Conservation (phyloP, 2,797 vertebrate genomes). For the Darevskia nairensis region DNA sequence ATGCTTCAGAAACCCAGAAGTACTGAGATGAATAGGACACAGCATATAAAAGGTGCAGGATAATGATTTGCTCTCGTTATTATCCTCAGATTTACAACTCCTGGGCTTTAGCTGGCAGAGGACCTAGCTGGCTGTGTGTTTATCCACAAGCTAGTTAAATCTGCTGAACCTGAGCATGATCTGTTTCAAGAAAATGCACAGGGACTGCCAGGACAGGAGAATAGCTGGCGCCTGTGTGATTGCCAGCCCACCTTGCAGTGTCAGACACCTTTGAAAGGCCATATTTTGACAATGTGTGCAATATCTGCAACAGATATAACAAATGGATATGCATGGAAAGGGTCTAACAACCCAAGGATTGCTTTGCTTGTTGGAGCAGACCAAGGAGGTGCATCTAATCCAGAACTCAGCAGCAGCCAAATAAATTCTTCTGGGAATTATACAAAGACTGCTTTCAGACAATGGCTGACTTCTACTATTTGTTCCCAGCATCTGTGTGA, state of each 20-base stretch:
- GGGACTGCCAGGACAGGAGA: not conserved
- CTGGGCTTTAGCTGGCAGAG: not conserved
- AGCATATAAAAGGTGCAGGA: not conserved
- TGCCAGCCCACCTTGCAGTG: conserved; percentile 11
- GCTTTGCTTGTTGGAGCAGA: not conserved
- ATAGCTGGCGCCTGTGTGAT: not conserved
- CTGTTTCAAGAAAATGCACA: conserved; percentile 30
- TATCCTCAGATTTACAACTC: not conserved
- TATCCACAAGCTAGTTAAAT: conserved; percentile 33
- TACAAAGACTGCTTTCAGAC: not conserved
- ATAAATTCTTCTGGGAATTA: not conserved
- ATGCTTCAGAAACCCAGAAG: not conserved
- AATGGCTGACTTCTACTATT: not conserved
- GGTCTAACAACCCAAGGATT: not conserved
- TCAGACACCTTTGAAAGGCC: conserved; percentile 7
- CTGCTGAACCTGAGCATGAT: conserved; percentile 31
- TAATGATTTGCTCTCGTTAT: not conserved
- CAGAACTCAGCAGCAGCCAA: not conserved
- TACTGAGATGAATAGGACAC: not conserved
- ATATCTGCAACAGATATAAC: not conserved
- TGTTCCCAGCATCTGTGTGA: not conserved
- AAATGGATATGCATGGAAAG: not conserved
- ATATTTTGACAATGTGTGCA: not conserved
- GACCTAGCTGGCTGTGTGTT: conserved; percentile 1
- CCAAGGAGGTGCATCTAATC: not conserved